Evolutionary conservation across 2,113 vertebrate genomes (phyloP).

Genomic region (Lontra canadensis): DNA sequence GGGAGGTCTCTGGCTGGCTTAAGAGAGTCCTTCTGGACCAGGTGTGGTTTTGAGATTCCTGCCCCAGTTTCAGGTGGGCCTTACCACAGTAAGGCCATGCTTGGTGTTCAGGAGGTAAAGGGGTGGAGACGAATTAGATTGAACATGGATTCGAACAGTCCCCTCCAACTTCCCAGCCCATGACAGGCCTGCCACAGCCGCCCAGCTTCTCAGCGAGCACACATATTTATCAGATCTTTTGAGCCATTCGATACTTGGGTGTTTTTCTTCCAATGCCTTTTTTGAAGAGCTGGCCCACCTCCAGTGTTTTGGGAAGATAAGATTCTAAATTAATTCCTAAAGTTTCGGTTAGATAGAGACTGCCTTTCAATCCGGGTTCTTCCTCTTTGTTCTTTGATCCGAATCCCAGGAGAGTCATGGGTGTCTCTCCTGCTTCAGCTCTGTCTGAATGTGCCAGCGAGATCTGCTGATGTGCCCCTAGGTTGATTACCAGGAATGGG

Average conservation of each 20-base stretch:
- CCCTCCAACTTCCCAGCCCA: neutral
- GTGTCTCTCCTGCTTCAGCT: neutral
- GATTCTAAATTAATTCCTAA: constrained; percentile 64
- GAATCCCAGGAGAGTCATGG: constrained; percentile 51
- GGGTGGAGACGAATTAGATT: neutral
- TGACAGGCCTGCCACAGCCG: neutral
- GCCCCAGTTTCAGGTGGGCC: neutral
- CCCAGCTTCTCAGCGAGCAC: neutral
- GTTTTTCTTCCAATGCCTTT: constrained; percentile 44
- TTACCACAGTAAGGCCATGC: neutral
- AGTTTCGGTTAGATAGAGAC: constrained; percentile 58
- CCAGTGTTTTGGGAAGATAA: constrained; percentile 57
- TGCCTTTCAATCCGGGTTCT: constrained; percentile 48
- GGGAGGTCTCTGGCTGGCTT: neutral
- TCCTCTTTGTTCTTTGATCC: constrained; percentile 64
- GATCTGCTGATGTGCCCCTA: neutral
- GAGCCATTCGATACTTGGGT: constrained; percentile 78
- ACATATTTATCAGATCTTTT: constrained; percentile 49
- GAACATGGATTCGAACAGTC: neutral
- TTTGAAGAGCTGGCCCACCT: constrained; percentile 48
- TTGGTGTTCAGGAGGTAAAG: neutral
- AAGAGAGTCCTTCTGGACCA: neutral
- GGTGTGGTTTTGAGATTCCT: neutral
- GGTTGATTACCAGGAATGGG: neutral
- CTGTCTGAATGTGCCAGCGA: neutral